Evolutionary conservation across 1,140 invertebrate genomes (phyloP).

Genomic region (Zophobas atratus): DNA sequence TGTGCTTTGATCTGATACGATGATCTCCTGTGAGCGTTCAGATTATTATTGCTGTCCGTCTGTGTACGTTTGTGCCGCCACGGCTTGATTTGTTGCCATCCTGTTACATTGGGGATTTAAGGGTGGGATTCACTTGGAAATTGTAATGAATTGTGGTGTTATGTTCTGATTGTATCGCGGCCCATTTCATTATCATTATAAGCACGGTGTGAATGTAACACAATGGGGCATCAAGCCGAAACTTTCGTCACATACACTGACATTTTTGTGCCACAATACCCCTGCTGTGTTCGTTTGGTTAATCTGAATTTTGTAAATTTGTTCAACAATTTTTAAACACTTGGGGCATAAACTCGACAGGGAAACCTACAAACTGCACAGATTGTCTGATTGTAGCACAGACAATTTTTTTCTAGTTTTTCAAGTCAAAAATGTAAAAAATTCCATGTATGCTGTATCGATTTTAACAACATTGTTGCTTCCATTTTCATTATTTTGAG

Average conservation of each 20-base stretch:
- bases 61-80: constrained; percentile 44
- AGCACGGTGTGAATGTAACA: constrained; percentile 33
- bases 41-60: constrained; percentile 54
- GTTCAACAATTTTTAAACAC: no score
- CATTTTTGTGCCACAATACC: neutral
- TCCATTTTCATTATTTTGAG: no score
- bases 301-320: no score
- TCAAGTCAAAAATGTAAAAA: no score
- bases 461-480: no score
- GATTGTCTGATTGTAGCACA: no score
- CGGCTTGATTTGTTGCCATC: constrained; percentile 55
- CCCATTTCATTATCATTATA: constrained; percentile 46
- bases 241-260: neutral
- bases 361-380: no score
- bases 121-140: constrained; percentile 52
- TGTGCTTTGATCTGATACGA: constrained; percentile 57
- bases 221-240: constrained; percentile 18
- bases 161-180: constrained; percentile 51
- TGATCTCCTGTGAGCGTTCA: constrained; percentile 50
- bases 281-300: neutral
- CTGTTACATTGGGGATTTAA: constrained; percentile 43
- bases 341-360: no score
- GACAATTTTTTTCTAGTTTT: no score
- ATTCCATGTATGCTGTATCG: no score
- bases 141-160: constrained; percentile 56